Base-by-base conservation (phyloP, 2,888 invertebrate species). In the Trichacis sp. region DNA sequence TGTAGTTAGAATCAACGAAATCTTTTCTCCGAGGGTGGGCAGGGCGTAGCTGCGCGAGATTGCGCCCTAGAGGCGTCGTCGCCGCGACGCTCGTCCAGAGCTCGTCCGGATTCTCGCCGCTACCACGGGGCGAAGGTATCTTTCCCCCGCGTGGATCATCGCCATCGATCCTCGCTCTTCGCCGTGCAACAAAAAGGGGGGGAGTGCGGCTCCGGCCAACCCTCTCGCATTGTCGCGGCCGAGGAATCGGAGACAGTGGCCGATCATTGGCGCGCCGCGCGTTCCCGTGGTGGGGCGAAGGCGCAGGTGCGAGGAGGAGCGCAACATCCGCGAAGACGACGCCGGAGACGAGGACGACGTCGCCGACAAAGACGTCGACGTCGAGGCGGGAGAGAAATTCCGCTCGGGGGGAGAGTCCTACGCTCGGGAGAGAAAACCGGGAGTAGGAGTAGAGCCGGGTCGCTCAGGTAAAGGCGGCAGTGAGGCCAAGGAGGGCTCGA, bases 11-110 rank as follows among this genome's bases (percentile, higher is more conserved):
- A n/a, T n/a, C n/a, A n/a, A n/a, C n/a, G n/a, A n/a, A n/a, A n/a
- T n/a, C n/a, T n/a, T n/a, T n/a, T n/a, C n/a, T n/a, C n/a, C n/a
- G n/a, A n/a, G n/a, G n/a, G n/a, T n/a, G n/a, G n/a, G 64, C 51
- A 38, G 15, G 24, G 42, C 63, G 54, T 54, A 61, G 68, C 66
- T 80, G 81, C 82, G 82, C 80, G 82, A 81, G 79, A 82, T 81
- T 81, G 82, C 80, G 81, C 81, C 73, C 73, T 73, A 65, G 76
- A 73, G 77, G 80, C 77, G 81, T 82, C 82, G 82, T 82, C 79
- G 77, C 72, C 55, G 24, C 68, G 67, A 64, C 67, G 68, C 65
- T 71, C 69, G n/a, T n/a, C n/a, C n/a, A n/a, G n/a, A n/a, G n/a
- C n/a, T n/a, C n/a, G n/a, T n/a, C n/a, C n/a, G n/a, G n/a, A n/a